phyloP scores from a whole-genome alignment of 2,888 invertebrate genomes.

The Tipula lateralis region DNA sequence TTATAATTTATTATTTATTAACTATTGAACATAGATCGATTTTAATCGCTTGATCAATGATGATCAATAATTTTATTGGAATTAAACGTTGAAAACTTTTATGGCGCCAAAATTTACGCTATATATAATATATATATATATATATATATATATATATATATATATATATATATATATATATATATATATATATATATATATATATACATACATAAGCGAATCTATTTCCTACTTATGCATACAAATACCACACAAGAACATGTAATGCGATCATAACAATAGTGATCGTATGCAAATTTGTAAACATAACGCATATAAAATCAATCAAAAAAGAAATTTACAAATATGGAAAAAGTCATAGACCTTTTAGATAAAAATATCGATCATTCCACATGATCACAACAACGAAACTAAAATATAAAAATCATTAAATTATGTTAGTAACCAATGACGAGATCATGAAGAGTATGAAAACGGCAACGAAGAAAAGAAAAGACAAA shows the following conservation, averaged over 20 bases:
- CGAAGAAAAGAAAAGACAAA: constrained; percentile 19
- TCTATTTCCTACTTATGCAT: too few species aligned
- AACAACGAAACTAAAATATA: not conserved
- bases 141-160: not conserved
- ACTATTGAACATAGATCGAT: not conserved
- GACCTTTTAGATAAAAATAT: constrained; percentile 24
- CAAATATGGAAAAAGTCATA: constrained; percentile 19
- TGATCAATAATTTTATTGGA: not conserved
- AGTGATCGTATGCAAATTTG: constrained; percentile 13
- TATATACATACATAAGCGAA: not conserved
- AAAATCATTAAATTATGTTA: constrained; percentile 11
- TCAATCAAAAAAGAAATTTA: not conserved
- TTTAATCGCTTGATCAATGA: not conserved
- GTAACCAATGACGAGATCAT: constrained; percentile 19
- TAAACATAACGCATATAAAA: not conserved
- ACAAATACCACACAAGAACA: constrained; percentile 3
- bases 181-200: not conserved
- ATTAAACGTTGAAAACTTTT: not conserved
- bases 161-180: too few species aligned
- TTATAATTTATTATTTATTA: not conserved
- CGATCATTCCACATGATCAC: not conserved
- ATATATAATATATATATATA: not conserved
- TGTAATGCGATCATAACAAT: not conserved
- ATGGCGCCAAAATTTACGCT: not conserved
- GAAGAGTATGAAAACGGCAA: not conserved